Percentiles rank a stretch among this genome's conserved stretches.
Conservation (phyloP, 2,113 vertebrate genomes). For the Periophthalmus modestus region DNA sequence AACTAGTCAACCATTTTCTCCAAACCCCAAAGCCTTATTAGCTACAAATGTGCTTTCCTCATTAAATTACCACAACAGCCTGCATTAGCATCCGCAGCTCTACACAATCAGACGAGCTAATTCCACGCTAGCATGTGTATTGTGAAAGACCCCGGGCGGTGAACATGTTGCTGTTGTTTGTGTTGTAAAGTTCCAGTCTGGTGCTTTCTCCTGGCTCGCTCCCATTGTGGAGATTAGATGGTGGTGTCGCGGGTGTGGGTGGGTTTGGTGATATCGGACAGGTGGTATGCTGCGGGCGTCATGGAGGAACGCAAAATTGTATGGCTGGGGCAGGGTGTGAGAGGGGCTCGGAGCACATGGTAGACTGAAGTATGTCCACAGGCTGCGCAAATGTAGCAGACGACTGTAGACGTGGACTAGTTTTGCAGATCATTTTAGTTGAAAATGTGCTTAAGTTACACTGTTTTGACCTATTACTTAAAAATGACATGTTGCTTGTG, state of each 20-base stretch:
- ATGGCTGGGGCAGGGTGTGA: slow-evolving; percentile 34
- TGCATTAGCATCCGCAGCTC: not conserved
- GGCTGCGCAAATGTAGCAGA: not conserved
- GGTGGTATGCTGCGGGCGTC: slow-evolving; percentile 57
- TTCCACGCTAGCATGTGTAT: not conserved
- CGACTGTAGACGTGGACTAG: not conserved
- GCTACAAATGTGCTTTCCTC: not conserved
- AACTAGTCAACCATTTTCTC: not conserved
- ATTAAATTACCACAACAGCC: not conserved
- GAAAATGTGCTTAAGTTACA: too few relatives aligned
- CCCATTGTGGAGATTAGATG: slow-evolving; percentile 38
- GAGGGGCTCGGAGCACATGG: not conserved
- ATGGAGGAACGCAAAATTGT: slow-evolving; percentile 47
- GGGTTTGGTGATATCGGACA: slow-evolving; percentile 49
- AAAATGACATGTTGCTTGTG: too few relatives aligned
- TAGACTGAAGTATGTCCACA: not conserved
- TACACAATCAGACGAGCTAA: not conserved
- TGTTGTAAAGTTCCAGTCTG: slow-evolving; percentile 6
- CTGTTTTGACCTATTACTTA: not conserved
- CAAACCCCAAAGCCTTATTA: not conserved
- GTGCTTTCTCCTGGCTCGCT: not conserved
- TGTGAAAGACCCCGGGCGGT: not conserved
- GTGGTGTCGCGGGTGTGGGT: slow-evolving; percentile 22
- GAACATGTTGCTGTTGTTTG: slow-evolving; percentile 1
- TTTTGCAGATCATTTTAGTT: not conserved